Evolutionary conservation across 1,140 invertebrate species (phyloP), one percentile per base, ranked within the genome.

Genomic region (Halesus radiatus): DNA sequence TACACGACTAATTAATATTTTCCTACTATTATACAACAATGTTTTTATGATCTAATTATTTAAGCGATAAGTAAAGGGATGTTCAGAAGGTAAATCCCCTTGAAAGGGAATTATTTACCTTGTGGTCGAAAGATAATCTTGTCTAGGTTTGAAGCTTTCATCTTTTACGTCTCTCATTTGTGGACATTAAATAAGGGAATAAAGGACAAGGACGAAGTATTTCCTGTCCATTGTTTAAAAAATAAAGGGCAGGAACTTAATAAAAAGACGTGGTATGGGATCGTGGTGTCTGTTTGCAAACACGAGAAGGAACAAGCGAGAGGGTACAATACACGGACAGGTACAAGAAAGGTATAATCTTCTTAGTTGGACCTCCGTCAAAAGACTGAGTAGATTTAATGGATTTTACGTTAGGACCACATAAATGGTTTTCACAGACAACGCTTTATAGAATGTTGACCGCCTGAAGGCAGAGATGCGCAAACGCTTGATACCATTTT

Each of bases 251-350:
- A 60, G 56, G 23, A 60, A 4, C 20, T 60, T 23, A 60, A 5
- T 23, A n/a, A 60, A 60, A 60, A 60, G 56, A 23, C 18, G 18
- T 1, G 20, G 8, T 1, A 13, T 13, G 37, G 10, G 37, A 0
- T 22, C n/a, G 56, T 58, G 56, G 56, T 60, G 56, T 60, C 18
- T 60, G 56, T 60, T 60, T 60, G 23, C 56, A 60, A 60, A 60
- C n/a, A 13, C 10, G 37, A 45, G 37, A 45, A 45, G 37, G 37
- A 13, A 45, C 37, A 45, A 45, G 37, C 1, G 10, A 45, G 8
- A 45, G 13, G 37, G 37, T 13, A 45, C 37, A 45, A 45, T 3
- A 45, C 7, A 22, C 10, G n/a, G n/a, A 18, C n/a, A 56, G 54
- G 20, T 56, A 23, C 23, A 60, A 22, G 20, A 60, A 60, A 60